These are phyloP conservation scores for Leptodactylus fallax DNA, from an alignment of 2,797 vertebrate genomes.

Conservation along the genomic window DNA sequence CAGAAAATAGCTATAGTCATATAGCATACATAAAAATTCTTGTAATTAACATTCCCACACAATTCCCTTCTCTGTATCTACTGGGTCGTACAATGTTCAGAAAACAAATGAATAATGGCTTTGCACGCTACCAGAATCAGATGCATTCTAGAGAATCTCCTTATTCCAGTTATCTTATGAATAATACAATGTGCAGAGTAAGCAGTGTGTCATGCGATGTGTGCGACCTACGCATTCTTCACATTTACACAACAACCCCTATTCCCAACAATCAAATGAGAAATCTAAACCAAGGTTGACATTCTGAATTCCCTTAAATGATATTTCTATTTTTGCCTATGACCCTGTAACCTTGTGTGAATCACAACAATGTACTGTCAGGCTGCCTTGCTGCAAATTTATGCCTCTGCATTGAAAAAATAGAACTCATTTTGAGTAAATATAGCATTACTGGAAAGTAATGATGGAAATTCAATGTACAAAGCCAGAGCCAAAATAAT, in stretches of 20 bases:
- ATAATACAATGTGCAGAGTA: conserved; percentile 32
- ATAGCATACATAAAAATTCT: conserved; percentile 8
- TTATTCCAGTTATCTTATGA: conserved; percentile 15
- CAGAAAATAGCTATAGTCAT: background rate
- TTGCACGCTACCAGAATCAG: conserved; percentile 6
- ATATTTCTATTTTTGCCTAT: conserved; percentile 52
- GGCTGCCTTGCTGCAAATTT: conserved; percentile 32
- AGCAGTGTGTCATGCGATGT: background rate
- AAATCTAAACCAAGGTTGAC: conserved; percentile 39
- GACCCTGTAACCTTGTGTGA: conserved; percentile 45
- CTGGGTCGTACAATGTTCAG: background rate
- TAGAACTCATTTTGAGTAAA: background rate
- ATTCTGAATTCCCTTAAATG: conserved; percentile 51
- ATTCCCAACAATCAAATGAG: conserved; percentile 32
- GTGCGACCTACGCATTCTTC: conserved; percentile 5
- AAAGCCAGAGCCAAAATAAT: background rate
- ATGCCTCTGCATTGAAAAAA: background rate
- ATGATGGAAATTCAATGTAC: background rate
- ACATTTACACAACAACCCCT: conserved; percentile 5
- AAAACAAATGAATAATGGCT: conserved; percentile 15
- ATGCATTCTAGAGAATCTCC: conserved; percentile 5
- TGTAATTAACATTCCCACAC: background rate
- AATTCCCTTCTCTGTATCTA: background rate
- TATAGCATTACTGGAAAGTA: background rate
- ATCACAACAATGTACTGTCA: conserved; percentile 24